These are phyloP conservation scores for Stegana nigrithorax DNA, from an alignment of 2,888 invertebrate species.

Conservation along the genomic window DNA sequence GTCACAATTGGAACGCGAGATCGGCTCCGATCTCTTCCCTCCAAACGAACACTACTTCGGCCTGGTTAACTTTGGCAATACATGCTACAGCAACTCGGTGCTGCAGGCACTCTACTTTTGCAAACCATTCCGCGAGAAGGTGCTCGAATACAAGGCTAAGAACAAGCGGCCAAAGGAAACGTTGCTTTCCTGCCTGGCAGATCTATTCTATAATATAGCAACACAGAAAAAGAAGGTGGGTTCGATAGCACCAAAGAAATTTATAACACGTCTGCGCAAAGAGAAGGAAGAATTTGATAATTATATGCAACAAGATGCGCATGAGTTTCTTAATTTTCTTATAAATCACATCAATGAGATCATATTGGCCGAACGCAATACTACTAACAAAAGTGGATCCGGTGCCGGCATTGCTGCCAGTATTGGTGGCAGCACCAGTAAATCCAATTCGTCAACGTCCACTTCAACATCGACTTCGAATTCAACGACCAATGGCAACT, in stretches of 20 bases:
- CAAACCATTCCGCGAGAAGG: conserved; percentile 98
- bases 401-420: conserved; percentile 9
- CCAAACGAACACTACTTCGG: conserved; percentile 99
- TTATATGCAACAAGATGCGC: conserved; percentile 99
- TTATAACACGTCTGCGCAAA: conserved; percentile 96
- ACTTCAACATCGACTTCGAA: conserved; percentile 56
- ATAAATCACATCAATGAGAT: conserved; percentile 99
- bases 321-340: conserved; percentile 98
- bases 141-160: conserved; percentile 96
- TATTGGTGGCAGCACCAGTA: conserved; percentile 28
- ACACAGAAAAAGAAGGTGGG: conserved; percentile 99
- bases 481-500: conserved; percentile 56
- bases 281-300: conserved; percentile 99
- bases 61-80: conserved; percentile 99
- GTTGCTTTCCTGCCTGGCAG: conserved; percentile 95
- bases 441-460: conserved; percentile 37
- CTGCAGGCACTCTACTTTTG: conserved; percentile 99
- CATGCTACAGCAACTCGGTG: conserved; percentile 99
- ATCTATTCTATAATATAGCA: conserved; percentile 98
- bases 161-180: conserved; percentile 97
- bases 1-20: conserved; percentile 99
- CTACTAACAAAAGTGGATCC: conserved; percentile 40
- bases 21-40: conserved; percentile 97
- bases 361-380: conserved; percentile 80
- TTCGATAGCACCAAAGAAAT: conserved; percentile 99